Evolutionary conservation across 1,140 invertebrate species (phyloP).

Genomic region (Heliconius himera): DNA sequence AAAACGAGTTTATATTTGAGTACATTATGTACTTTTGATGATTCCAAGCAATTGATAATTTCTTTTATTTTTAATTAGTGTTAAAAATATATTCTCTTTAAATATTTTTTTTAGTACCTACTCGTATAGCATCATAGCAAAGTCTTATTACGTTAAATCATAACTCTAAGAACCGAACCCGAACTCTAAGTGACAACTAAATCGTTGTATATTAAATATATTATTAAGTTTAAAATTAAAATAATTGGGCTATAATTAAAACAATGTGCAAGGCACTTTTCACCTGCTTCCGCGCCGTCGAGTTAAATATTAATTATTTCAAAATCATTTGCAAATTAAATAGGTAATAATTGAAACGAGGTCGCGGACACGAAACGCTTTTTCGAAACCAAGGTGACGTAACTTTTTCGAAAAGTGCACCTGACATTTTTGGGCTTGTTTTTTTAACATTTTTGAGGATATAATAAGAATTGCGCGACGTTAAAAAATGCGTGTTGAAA

Average conservation of each 20-base stretch:
- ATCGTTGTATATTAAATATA: no score
- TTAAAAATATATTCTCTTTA: no score
- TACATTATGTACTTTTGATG: no score
- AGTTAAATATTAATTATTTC: not conserved
- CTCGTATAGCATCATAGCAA: no score
- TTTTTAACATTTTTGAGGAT: slow-evolving; percentile 19
- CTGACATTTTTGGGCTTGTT: slow-evolving; percentile 20
- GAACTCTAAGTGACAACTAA: no score
- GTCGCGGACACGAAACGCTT: not conserved
- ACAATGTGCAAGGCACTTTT: not conserved
- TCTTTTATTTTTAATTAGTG: no score
- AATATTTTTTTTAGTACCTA: no score
- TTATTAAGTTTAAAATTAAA: not conserved
- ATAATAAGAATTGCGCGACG: slow-evolving; percentile 3
- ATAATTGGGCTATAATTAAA: not conserved
- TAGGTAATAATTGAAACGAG: slow-evolving; percentile 12
- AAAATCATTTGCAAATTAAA: slow-evolving; percentile 11
- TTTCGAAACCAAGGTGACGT: slow-evolving; percentile 21
- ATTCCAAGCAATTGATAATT: no score
- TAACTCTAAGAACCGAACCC: no score
- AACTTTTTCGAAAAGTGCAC: slow-evolving; percentile 23
- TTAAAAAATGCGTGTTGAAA: slow-evolving; percentile 7
- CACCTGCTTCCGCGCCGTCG: not conserved
- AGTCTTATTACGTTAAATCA: no score
- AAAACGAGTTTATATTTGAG: no score